Base-by-base conservation (phyloP, 1,140 invertebrate genomes). In the Aphelenchoides fujianensis region DNA sequence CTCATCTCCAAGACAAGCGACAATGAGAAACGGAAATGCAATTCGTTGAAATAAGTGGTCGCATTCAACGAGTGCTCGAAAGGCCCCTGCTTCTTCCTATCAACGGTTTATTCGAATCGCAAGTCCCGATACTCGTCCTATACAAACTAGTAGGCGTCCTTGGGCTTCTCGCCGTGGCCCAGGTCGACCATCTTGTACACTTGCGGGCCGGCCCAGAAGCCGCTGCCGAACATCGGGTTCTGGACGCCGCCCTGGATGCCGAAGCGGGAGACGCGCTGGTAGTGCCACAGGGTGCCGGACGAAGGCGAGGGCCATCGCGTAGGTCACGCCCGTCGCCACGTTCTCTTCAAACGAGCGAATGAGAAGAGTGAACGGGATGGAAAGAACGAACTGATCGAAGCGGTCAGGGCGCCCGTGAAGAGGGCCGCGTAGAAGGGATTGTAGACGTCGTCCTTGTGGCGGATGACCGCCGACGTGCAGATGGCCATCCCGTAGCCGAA, bases 401-500 rank as follows among this genome's bases (percentile, higher is more conserved):
- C 71, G 1, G 76, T 67, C 2, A 76, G 69, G 23, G 64, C 61
- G 35, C 78, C 77, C 31, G 69, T 69, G 27, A 66, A 66, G 12
- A 69, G 71, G 53, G 62, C 55, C 37, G 76, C 70, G 61, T 55
- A 68, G 30, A 71, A 73, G 27, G 78, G 78, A 69, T 79, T 79
- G 71, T 71, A 71, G 12, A 79, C 52, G 63, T 82, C 80, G 55
- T 82, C 80, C 53, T 76, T 75, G 36, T 82, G 68, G 41, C 80
- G 73, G 54, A 82, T 54, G 9, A 59, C 73, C 2, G 80, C 73
- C n/a, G 76, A 41, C 2, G 81, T 69, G 48, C 79, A 81, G 36
- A 81, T 66, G 55, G 72, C 52, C 37, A 75, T 28, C 28, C 78
- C 81, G 72, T 75, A 82, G 16, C 74, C 62, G 37, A 81, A 76